Conservation (phyloP, 2,113 vertebrate genomes). For the Polypterus bichir region DNA sequence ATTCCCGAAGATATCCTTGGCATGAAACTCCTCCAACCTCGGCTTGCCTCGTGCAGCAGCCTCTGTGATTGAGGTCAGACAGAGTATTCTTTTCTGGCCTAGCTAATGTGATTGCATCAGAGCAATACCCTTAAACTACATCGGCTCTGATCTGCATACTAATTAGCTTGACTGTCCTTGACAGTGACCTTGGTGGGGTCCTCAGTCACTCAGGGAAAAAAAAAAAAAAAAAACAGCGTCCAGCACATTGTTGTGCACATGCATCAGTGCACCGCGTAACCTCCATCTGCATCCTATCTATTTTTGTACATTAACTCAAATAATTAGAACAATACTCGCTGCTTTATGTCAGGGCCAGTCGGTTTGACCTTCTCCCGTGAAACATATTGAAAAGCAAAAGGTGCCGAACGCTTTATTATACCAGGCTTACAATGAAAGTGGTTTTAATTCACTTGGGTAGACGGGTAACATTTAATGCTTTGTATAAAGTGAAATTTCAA, state of each 20-base stretch:
- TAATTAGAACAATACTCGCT: slow-evolving; percentile 51
- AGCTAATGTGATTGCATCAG: slow-evolving; percentile 89
- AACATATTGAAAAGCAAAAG: not conserved
- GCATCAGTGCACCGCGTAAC: slow-evolving; percentile 35
- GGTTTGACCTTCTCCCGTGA: slow-evolving; percentile 53
- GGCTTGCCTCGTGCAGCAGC: slow-evolving; percentile 45
- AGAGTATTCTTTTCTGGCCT: slow-evolving; percentile 71
- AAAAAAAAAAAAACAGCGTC: slow-evolving; percentile 70
- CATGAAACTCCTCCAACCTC: slow-evolving; percentile 23
- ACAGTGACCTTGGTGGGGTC: slow-evolving; percentile 68
- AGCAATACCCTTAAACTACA: slow-evolving; percentile 89
- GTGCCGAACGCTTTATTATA: no score
- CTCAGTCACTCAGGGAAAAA: slow-evolving; percentile 69
- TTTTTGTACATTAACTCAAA: slow-evolving; percentile 58
- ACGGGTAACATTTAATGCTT: no score
- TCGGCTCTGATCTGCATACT: slow-evolving; percentile 86
- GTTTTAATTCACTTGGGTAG: no score
- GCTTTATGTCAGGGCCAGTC: slow-evolving; percentile 52
- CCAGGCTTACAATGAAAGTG: no score
- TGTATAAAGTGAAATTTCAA: no score
- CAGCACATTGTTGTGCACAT: slow-evolving; percentile 45
- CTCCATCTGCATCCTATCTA: slow-evolving; percentile 29
- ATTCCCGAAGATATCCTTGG: slow-evolving; percentile 15
- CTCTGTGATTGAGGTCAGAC: slow-evolving; percentile 78
- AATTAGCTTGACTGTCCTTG: slow-evolving; percentile 80